Conservation (phyloP, 2,113 vertebrate genomes). For the Condylura cristata region DNA sequence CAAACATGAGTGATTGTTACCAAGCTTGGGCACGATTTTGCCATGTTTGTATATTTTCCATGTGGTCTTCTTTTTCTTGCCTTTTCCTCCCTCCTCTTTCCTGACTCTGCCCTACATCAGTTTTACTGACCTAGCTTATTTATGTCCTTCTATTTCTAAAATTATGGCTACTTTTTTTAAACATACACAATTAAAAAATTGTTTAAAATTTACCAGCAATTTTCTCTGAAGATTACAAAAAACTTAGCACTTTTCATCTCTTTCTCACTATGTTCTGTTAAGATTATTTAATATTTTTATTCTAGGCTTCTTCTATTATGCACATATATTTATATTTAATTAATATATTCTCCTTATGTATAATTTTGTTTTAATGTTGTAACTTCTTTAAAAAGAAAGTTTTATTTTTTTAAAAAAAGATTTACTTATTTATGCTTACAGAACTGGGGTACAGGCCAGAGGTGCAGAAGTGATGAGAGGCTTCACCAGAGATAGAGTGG, state of each 20-base stretch:
- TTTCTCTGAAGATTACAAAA: background rate
- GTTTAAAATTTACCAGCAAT: background rate
- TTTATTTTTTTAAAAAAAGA: too few species aligned
- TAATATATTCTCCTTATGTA: background rate
- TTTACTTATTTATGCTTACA: too few species aligned
- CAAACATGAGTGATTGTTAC: background rate
- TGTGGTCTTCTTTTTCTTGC: background rate
- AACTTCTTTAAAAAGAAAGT: background rate
- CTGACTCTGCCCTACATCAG: background rate
- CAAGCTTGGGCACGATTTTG: background rate
- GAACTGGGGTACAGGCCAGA: too few species aligned
- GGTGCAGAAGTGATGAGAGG: too few species aligned
- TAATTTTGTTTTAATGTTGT: background rate
- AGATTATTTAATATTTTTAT: conserved; percentile 14
- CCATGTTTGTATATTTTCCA: background rate
- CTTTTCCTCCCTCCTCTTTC: background rate
- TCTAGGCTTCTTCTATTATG: background rate
- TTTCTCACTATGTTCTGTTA: background rate
- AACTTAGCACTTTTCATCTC: background rate
- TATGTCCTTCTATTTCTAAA: background rate
- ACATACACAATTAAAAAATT: background rate
- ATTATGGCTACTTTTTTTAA: background rate
- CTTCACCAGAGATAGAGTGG: too few species aligned
- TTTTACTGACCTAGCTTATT: background rate
- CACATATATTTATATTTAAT: background rate